phyloP scores from a whole-genome alignment of 2,113 vertebrate species.

The Charadrius vociferus region DNA sequence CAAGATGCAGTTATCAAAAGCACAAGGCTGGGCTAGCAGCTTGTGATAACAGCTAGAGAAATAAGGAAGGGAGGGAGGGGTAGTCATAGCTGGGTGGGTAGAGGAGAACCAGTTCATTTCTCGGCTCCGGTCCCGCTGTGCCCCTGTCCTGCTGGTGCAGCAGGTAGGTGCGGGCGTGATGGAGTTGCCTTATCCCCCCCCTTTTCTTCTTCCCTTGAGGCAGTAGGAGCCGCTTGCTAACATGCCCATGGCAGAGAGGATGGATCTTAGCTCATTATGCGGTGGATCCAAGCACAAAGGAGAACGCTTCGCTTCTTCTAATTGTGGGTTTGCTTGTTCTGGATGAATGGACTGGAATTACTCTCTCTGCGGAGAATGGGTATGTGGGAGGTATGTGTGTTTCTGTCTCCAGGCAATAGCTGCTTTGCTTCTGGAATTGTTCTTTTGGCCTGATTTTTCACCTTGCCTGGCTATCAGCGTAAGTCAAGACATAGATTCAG shows the following conservation, averaged over 20 bases:
- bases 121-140: not conserved
- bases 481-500: not conserved
- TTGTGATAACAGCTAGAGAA: not conserved
- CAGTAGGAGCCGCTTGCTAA: not conserved
- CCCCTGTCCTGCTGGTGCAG: not conserved
- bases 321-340: not conserved
- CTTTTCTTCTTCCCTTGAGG: not conserved
- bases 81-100: not conserved
- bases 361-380: not conserved
- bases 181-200: not conserved
- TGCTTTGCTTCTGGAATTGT: not conserved
- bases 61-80: not conserved
- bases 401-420: not conserved
- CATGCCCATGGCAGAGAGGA: not conserved
- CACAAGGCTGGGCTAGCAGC: not conserved
- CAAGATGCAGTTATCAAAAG: not conserved
- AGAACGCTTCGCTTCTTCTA: not conserved
- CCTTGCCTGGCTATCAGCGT: not conserved
- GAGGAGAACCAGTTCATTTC: not conserved
- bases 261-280: not conserved
- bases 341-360: not conserved
- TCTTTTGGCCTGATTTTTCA: conserved; percentile 8
- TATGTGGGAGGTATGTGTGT: not conserved
- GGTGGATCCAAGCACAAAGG: not conserved
- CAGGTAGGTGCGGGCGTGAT: not conserved